Base-by-base conservation (phyloP, 2,113 vertebrate genomes). In the Rhegmatorhina hoffmannsi region DNA sequence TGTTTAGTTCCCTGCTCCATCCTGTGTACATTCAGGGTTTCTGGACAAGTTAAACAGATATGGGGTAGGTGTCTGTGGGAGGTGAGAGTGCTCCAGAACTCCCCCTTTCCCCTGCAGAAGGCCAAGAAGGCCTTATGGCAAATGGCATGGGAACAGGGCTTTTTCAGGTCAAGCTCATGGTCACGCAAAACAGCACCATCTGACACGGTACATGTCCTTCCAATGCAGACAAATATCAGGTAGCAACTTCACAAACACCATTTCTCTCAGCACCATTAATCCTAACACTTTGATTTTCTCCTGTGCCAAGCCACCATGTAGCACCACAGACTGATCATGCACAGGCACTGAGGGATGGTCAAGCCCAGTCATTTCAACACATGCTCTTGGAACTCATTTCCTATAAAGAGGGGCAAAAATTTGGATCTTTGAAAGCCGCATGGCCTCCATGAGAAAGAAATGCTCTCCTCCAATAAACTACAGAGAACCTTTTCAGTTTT, bases 121-220 rank as follows among this genome's bases (percentile, higher is more conserved):
- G 18, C 33, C 2, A 6, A 49, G 58, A 44, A 49, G 13, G 9
- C 29, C 26, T 84, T 33, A 23, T 8, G 72, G n/a, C 14, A 62
- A 93, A 67, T 5, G 18, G 13, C 66, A 53, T 3, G 8, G 16
- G 28, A 82, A 26, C 21, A 56, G 36, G 58, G n/a, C 28, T 80
- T 52, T 56, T 17, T 28, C 50, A 78, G 60, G 24, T 64, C 33
- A 85, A 79, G 85, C 9, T 58, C 43, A 66, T 15, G 9, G n/a
- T 73, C 73, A 55, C 70, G 47, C 10, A 44, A 76, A 90, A 18
- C 18, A 55, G 31, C 18, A 47, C 15, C 10, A 67, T 52, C 25
- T 2, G 4, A n/a, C 9, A 38, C 2, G 2, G 33, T 10, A n/a
- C 0, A 0, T 21, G 23, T 55, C 56, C 43, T 89, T 70, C 52